These are phyloP conservation scores for Galbula dea DNA, from an alignment of 2,113 vertebrate genomes.

Conservation along the genomic window DNA sequence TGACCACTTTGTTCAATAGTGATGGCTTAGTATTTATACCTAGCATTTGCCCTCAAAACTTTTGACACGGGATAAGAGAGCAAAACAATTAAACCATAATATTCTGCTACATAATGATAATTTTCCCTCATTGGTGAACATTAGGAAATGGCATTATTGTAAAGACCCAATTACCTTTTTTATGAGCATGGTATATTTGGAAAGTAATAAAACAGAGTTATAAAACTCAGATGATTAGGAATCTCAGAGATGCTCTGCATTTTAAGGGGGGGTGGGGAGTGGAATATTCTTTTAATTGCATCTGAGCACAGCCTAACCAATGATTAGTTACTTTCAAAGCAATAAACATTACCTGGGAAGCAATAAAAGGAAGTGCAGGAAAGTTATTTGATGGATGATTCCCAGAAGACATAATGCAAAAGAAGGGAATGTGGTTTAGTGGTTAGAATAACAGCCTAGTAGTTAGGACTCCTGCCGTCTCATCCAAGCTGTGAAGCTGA, in stretches of 20 bases:
- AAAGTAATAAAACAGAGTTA: conserved; percentile 68
- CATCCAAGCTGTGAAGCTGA: conserved; percentile 3
- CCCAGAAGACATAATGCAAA: conserved; percentile 37
- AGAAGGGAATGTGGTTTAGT: conserved; percentile 36
- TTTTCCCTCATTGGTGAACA: conserved; percentile 52
- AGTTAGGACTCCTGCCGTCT: conserved; percentile 14
- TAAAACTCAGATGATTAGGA: conserved; percentile 68
- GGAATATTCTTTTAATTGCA: conserved; percentile 63
- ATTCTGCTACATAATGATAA: conserved; percentile 49
- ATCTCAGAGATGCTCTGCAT: conserved; percentile 60
- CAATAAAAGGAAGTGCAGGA: conserved; percentile 61
- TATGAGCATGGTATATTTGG: conserved; percentile 65
- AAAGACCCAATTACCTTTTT: conserved; percentile 68
- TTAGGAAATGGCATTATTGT: conserved; percentile 65
- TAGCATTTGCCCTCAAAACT: conserved; percentile 27
- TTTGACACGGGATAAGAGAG: conserved; percentile 3
- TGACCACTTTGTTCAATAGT: background rate
- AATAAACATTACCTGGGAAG: conserved; percentile 71
- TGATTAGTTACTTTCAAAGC: conserved; percentile 63
- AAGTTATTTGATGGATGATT: conserved; percentile 57
- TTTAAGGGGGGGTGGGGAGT: conserved; percentile 1
- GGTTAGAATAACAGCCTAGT: conserved; percentile 4
- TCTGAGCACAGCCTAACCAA: conserved; percentile 35
- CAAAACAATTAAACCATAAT: conserved; percentile 49
- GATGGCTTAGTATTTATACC: background rate